A percentile compares a stretch with the other conserved stretches of the same genome.
Evolutionary conservation across 2,797 vertebrate genomes (phyloP).

Genomic region (Alosa sapidissima): DNA sequence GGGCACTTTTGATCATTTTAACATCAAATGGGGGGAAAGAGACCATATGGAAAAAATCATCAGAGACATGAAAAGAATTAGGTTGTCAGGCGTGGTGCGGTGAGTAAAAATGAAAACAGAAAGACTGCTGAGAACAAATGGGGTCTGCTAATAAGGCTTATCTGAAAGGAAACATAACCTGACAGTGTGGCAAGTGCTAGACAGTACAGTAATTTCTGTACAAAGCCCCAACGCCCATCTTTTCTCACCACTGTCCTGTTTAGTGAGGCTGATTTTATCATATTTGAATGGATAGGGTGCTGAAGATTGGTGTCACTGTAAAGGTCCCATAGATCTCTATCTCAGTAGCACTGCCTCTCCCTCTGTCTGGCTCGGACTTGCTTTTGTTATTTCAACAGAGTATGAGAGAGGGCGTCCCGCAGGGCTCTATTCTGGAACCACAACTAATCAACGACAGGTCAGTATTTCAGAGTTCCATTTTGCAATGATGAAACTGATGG

Average conservation of each 20-base stretch:
- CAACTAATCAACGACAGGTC: slow-evolving; percentile 3
- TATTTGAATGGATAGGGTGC: not conserved
- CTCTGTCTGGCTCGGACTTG: not conserved
- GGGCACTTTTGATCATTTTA: not conserved
- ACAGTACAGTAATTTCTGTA: not conserved
- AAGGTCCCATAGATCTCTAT: not conserved
- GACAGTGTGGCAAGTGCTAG: not conserved
- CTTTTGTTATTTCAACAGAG: slow-evolving; percentile 21
- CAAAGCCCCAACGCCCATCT: not conserved
- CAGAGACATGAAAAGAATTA: not conserved
- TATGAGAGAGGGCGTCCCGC: not conserved
- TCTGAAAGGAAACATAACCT: not conserved
- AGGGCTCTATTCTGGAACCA: slow-evolving; percentile 2
- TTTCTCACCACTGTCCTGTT: not conserved
- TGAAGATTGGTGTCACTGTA: not conserved
- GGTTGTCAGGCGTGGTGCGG: not conserved
- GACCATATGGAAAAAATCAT: not conserved
- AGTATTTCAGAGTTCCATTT: not conserved
- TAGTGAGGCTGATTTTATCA: slow-evolving; percentile 3
- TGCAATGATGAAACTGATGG: slow-evolving; percentile 2
- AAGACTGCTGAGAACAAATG: not conserved
- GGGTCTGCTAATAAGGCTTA: not conserved
- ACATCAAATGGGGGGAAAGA: not conserved
- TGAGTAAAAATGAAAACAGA: not conserved
- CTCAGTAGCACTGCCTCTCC: not conserved